Evolutionary conservation across 2,888 invertebrate species (phyloP), one percentile per base, ranked within the genome.

Genomic region (Amaurobius ferox): DNA sequence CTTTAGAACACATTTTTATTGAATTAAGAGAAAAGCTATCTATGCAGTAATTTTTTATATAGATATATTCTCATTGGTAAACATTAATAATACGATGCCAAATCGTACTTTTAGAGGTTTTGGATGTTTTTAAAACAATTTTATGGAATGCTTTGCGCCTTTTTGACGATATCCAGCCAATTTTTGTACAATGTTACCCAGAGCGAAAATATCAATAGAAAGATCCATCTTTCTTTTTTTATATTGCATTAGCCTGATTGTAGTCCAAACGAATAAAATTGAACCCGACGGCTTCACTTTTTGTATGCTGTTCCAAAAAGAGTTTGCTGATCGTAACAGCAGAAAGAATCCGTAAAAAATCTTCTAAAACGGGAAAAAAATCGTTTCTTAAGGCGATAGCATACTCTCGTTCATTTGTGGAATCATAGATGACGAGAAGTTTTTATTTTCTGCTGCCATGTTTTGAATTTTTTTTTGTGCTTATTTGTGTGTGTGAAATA

Each of bases 171-270:
- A n/a, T n/a, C n/a, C n/a, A n/a, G n/a, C n/a, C n/a, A n/a, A n/a
- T n/a, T n/a, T n/a, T n/a, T n/a, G n/a, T n/a, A n/a, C 19, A 55
- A 55, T 3, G 16, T 55, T 55, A 55, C 2, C 23, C 5, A 23
- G 23, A 23, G 2, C 9, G 9, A 9, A 55, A 55, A 55, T 55
- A 55, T 55, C 55, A 55, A 55, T 55, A 23, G 23, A 55, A 23
- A 55, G 2, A 3, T 32, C n/a, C 64, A 9, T 35, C n/a, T 44
- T 66, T 71, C 71, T 61, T 73, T 80, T 40, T 23, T 26, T 13
- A 40, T 29, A 28, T 61, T 74, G 44, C 74, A 81, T 81, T 74
- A 76, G 39, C 39, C 62, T 70, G 74, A 81, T 81, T 81, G 76
- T 70, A 62, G 62, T 70, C 68, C 16, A 28, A 76, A 62, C 73